phyloP scores from a whole-genome alignment of 2,888 invertebrate species.

The Exocentrus adspersus region DNA sequence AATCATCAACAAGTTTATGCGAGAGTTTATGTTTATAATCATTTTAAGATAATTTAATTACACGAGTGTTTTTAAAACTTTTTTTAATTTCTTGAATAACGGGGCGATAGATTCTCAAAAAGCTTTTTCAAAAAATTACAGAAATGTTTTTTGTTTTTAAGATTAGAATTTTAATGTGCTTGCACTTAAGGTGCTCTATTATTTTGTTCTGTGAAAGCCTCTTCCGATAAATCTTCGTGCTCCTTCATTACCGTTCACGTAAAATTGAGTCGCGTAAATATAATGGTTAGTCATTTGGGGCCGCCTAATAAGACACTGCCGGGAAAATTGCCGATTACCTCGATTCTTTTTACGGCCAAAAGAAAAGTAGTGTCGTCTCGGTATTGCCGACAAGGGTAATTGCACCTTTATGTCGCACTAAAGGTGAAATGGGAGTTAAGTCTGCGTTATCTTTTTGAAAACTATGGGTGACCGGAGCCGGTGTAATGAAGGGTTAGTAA shows the following conservation, averaged over 20 bases:
- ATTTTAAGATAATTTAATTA: no score
- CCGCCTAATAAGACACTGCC: slow-evolving; percentile 14
- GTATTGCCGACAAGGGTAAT: slow-evolving; percentile 7
- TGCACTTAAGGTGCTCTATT: no score
- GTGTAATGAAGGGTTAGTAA: no score
- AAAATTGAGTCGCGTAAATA: slow-evolving; percentile 14
- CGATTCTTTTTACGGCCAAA: slow-evolving; percentile 5
- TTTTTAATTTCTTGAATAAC: background rate
- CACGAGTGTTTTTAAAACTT: no score
- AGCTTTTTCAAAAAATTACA: no score
- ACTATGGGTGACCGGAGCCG: no score
- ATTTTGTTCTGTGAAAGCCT: background rate
- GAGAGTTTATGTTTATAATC: background rate
- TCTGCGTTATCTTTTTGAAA: no score
- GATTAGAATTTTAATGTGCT: no score
- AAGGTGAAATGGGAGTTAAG: no score
- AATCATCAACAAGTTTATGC: background rate
- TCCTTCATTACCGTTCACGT: slow-evolving; percentile 2
- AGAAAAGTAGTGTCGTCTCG: slow-evolving; percentile 8
- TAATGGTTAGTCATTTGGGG: slow-evolving; percentile 19
- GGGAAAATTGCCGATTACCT: slow-evolving; percentile 12
- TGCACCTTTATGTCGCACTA: background rate
- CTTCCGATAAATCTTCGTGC: slow-evolving; percentile 14
- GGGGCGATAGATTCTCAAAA: background rate
- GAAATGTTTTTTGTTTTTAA: background rate